phyloP scores from a whole-genome alignment of 37 sponge, comb jelly and placozoan species.

The Agelas oroides region DNA sequence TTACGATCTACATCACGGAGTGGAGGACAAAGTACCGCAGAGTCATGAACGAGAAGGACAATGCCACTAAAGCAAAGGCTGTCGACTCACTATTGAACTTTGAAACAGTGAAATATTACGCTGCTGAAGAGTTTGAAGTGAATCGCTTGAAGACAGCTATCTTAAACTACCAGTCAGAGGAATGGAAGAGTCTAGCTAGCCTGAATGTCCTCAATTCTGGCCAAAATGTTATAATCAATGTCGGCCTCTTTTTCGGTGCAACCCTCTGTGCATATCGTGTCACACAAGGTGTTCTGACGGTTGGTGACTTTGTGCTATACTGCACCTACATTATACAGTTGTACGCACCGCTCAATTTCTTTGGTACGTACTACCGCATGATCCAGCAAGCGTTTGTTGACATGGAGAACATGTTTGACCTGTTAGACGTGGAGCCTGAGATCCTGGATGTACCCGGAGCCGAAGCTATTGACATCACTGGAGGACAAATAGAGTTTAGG shows the following conservation, averaged over 20 bases:
- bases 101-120: conserved; percentile 99
- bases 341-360: conserved; percentile 95
- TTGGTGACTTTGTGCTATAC: conserved; percentile 98
- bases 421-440: conserved; percentile 86
- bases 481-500: conserved; percentile 85
- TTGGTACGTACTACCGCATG: conserved; percentile 95
- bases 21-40: conserved; percentile 91
- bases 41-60: conserved; percentile 94
- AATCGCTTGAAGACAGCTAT: conserved; percentile 75
- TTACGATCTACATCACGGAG: conserved; percentile 95
- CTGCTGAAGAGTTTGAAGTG: conserved; percentile 93
- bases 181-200: conserved; percentile 85
- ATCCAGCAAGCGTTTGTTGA: conserved; percentile 98
- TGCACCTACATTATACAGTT: conserved; percentile 96
- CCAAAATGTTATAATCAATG: conserved; percentile 88
- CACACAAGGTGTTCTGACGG: conserved; percentile 75
- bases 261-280: conserved; percentile 94
- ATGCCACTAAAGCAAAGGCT: conserved; percentile 81
- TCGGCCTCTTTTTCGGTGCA: conserved; percentile 85
- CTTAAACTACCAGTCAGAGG: conserved; percentile 66
- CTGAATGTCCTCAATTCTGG: conserved; percentile 79
- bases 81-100: conserved; percentile 99
- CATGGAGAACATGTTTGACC: conserved; percentile 99
- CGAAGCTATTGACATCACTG: conserved; percentile 39
- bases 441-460: conserved; percentile 60